Percentiles rank a stretch among this genome's conserved stretches.
phyloP scores from a whole-genome alignment of 2,113 vertebrate species.

The Toxotes chatareus region DNA sequence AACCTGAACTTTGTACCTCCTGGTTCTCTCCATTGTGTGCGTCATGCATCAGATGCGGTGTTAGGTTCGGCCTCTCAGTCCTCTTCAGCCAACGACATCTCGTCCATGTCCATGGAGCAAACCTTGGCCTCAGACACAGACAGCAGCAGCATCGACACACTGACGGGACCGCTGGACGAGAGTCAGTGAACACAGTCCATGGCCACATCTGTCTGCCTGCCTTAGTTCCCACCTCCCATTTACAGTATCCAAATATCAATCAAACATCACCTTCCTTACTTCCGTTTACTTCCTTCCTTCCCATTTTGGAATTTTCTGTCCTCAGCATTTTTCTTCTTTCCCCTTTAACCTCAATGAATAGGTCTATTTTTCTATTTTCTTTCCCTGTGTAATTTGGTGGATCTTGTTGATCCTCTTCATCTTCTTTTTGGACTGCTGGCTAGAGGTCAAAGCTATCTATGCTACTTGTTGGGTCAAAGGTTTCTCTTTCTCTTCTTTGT shows the following conservation, averaged over 20 bases:
- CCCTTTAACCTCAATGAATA: slow-evolving; percentile 37
- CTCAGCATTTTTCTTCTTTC: background rate
- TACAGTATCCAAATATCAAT: slow-evolving; percentile 32
- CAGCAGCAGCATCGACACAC: slow-evolving; percentile 97
- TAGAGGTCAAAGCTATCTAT: slow-evolving; percentile 36
- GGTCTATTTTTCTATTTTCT: slow-evolving; percentile 67
- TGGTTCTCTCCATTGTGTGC: slow-evolving; percentile 17
- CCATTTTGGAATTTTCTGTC: background rate
- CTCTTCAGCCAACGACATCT: slow-evolving; percentile 98
- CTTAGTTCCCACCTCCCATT: slow-evolving; percentile 14
- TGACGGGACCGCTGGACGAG: slow-evolving; percentile 92
- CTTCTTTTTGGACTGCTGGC: slow-evolving; percentile 34
- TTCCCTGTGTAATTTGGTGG: slow-evolving; percentile 26
- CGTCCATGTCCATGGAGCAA: slow-evolving; percentile 98
- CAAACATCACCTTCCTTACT: slow-evolving; percentile 20
- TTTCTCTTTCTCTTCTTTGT: slow-evolving; percentile 21
- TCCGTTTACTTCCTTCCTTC: slow-evolving; percentile 2
- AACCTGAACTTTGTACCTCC: background rate
- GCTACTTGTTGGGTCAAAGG: slow-evolving; percentile 19
- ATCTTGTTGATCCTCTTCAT: slow-evolving; percentile 15
- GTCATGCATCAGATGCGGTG: slow-evolving; percentile 88
- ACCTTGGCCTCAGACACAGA: slow-evolving; percentile 98
- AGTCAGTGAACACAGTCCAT: slow-evolving; percentile 84
- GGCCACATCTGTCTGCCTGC: slow-evolving; percentile 28
- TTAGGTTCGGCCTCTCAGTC: slow-evolving; percentile 94